These are phyloP conservation scores for Sminthopsis crassicaudata DNA, from an alignment of 2,113 vertebrate genomes.

Conservation along the genomic window DNA sequence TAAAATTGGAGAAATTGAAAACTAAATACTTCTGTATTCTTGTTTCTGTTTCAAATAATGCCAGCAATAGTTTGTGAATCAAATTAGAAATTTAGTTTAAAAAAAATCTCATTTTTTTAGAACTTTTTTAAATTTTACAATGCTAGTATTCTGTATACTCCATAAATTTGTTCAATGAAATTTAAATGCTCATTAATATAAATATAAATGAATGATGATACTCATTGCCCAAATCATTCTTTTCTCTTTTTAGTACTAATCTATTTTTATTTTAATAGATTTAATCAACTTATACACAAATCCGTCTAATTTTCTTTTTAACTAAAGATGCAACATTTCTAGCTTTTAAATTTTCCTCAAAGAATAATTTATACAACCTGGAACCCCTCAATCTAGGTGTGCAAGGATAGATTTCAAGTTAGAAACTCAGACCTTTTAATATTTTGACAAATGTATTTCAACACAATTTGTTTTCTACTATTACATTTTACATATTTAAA, in stretches of 20 bases:
- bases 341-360: background rate
- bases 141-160: no score
- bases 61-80: slow-evolving; percentile 41
- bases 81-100: slow-evolving; percentile 28
- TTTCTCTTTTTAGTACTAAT: background rate
- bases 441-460: background rate
- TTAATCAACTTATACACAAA: background rate
- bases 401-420: background rate
- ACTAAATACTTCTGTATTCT: background rate
- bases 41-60: slow-evolving; percentile 16
- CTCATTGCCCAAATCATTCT: background rate
- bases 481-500: background rate
- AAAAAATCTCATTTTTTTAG: background rate
- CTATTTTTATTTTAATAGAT: background rate
- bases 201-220: background rate
- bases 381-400: background rate
- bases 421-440: background rate
- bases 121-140: background rate
- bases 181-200: background rate
- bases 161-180: background rate
- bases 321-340: background rate
- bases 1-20: background rate
- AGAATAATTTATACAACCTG: background rate
- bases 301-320: background rate
- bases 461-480: background rate